These are phyloP conservation scores for Pedionomus torquatus DNA, from an alignment of 2,113 vertebrate species.

Conservation along the genomic window DNA sequence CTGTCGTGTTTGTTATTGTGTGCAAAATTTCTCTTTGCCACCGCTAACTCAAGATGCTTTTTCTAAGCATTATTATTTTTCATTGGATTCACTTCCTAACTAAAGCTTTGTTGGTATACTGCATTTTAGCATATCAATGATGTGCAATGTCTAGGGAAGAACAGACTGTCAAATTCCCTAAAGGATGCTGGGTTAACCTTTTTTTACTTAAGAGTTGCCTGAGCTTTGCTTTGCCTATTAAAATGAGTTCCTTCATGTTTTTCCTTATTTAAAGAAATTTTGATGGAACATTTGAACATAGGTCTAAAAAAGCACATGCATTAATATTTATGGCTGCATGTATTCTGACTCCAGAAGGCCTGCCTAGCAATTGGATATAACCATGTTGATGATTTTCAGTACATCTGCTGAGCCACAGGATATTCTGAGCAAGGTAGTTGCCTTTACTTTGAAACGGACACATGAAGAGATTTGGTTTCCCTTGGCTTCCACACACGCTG, in stretches of 20 bases:
- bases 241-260: slow-evolving; percentile 27
- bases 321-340: slow-evolving; percentile 46
- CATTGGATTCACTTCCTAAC: background rate
- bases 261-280: slow-evolving; percentile 12
- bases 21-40: background rate
- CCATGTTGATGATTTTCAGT: background rate
- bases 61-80: slow-evolving; percentile 19
- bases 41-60: background rate
- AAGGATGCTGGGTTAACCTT: slow-evolving; percentile 6
- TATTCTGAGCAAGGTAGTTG: slow-evolving; percentile 27
- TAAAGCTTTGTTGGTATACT: background rate
- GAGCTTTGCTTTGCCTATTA: slow-evolving; percentile 37
- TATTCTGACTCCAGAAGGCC: background rate
- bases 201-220: background rate
- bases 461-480: background rate
- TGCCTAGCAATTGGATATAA: background rate
- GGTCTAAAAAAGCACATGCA: background rate
- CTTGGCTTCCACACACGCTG: background rate
- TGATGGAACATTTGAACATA: slow-evolving; percentile 34
- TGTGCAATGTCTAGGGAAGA: background rate
- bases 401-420: slow-evolving; percentile 26
- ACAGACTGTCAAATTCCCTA: background rate
- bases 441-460: background rate
- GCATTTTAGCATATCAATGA: background rate
- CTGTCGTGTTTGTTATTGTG: background rate